A percentile compares a stretch with the other conserved stretches of the same genome.
Conservation (phyloP, 2,797 vertebrate genomes). For the Lutjanus argentimaculatus region DNA sequence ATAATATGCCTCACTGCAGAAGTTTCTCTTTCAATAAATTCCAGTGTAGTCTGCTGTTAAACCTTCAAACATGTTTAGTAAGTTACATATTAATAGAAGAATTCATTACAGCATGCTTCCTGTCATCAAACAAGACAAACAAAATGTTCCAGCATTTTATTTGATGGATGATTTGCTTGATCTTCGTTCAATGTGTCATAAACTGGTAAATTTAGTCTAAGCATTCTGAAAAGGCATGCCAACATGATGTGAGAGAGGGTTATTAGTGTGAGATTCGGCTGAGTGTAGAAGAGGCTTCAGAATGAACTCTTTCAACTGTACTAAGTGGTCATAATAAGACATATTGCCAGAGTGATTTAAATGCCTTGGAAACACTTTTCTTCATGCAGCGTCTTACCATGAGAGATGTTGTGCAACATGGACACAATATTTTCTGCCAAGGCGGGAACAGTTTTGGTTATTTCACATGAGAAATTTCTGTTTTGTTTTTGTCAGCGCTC, state of each 20-base stretch:
- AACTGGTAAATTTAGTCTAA: no score
- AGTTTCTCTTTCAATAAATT: background rate
- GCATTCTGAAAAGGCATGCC: background rate
- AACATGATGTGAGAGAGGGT: background rate
- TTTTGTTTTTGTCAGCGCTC: background rate
- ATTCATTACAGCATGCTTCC: background rate
- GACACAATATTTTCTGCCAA: background rate
- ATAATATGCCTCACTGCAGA: no score
- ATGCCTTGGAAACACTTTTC: background rate
- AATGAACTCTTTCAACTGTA: conserved; percentile 9
- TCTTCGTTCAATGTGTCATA: background rate
- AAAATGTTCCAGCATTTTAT: background rate
- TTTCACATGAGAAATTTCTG: background rate
- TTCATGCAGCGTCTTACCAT: background rate
- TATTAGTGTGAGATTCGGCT: no score
- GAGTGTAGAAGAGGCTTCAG: background rate
- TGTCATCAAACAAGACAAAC: background rate
- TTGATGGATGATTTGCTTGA: background rate
- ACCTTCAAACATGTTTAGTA: background rate
- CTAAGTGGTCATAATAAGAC: background rate
- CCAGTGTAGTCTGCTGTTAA: background rate
- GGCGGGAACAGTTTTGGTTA: background rate
- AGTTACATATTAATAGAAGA: background rate
- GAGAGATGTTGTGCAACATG: background rate
- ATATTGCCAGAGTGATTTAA: background rate